These are phyloP conservation scores for Microcebus tavaratra DNA, from an alignment of 2,113 vertebrate genomes.

Conservation along the genomic window DNA sequence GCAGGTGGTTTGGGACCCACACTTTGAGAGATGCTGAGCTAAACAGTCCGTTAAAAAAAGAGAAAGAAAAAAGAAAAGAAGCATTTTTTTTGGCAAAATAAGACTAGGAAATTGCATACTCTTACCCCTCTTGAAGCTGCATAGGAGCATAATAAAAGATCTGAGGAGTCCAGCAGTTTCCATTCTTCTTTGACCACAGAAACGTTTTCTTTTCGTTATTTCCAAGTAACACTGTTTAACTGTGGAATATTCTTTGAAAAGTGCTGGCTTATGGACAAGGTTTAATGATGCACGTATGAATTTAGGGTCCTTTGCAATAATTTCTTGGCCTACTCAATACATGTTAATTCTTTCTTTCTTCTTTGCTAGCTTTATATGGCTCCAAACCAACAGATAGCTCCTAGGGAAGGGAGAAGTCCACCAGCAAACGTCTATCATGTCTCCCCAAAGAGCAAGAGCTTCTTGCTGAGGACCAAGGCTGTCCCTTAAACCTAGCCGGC, in stretches of 20 bases:
- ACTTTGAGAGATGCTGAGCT: background rate
- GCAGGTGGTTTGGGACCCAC: background rate
- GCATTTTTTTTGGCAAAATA: background rate
- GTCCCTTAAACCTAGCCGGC: background rate
- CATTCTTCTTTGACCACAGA: constrained; percentile 1
- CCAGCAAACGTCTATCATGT: background rate
- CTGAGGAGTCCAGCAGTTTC: background rate
- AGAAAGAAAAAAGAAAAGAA: background rate
- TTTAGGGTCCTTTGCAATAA: background rate
- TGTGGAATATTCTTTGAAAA: constrained; percentile 15
- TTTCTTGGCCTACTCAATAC: background rate
- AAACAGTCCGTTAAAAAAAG: background rate
- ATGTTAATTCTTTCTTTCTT: background rate
- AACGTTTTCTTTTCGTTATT: too few species aligned
- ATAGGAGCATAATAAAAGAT: background rate
- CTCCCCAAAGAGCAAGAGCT: background rate
- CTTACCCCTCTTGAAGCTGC: background rate
- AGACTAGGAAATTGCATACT: background rate
- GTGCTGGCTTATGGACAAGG: background rate
- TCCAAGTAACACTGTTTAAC: background rate
- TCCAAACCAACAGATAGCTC: background rate
- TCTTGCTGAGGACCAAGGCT: background rate
- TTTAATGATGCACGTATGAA: background rate
- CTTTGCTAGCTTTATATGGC: background rate
- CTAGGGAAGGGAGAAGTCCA: background rate